Percentiles rank a stretch among this genome's conserved stretches.
phyloP scores from a whole-genome alignment of 2,888 invertebrate species.

The Drosophila fungiperda region DNA sequence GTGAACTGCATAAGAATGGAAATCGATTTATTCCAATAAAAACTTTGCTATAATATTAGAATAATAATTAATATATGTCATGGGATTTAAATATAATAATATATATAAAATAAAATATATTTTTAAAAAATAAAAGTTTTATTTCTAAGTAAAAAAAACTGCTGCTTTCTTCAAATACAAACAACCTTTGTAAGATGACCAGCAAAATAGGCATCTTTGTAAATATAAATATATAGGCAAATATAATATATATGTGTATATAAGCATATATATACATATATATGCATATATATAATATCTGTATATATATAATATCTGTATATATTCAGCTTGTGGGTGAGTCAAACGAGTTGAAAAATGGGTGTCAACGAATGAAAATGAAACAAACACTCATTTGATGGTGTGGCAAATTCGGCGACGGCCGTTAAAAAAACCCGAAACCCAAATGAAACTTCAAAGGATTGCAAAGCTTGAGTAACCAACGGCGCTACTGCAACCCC shows the following conservation, averaged over 20 bases:
- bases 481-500: slow-evolving; percentile 19
- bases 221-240: not conserved
- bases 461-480: slow-evolving; percentile 46
- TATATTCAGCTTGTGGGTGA: slow-evolving; percentile 14
- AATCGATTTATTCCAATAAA: not conserved
- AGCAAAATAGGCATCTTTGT: no score
- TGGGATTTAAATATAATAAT: not conserved
- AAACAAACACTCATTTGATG: slow-evolving; percentile 71
- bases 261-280: not conserved
- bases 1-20: not conserved
- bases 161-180: not conserved
- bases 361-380: slow-evolving; percentile 73
- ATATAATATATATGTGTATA: not conserved
- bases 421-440: slow-evolving; percentile 29
- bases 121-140: no score
- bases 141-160: not conserved
- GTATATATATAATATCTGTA: not conserved
- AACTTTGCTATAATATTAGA: not conserved
- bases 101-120: not conserved
- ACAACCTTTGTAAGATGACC: not conserved
- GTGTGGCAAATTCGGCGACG: slow-evolving; percentile 17
- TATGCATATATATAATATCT: not conserved
- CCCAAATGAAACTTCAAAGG: slow-evolving; percentile 64
- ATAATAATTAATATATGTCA: no score
- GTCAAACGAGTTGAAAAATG: slow-evolving; percentile 57